Conservation (phyloP, 1,140 invertebrate genomes). For the Zaprionus africanus region DNA sequence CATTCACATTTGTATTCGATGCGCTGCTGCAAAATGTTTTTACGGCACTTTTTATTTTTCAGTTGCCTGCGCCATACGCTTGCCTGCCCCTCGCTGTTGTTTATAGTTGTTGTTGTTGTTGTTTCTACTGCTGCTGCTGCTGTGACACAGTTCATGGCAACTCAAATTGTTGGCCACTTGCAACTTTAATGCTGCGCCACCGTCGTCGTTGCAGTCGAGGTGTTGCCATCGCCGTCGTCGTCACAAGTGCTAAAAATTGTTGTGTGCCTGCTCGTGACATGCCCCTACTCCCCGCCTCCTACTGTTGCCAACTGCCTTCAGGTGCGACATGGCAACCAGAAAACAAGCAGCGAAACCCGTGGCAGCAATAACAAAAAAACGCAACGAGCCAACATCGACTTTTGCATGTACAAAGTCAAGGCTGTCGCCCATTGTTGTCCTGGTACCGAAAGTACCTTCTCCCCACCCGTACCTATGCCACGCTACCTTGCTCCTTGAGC, state of each 20-base stretch:
- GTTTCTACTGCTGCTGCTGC: background rate
- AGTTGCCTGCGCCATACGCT: background rate
- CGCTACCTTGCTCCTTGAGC: background rate
- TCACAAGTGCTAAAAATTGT: slow-evolving; percentile 39
- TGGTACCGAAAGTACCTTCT: background rate
- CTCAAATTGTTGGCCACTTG: slow-evolving; percentile 11
- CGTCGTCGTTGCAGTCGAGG: slow-evolving; percentile 17
- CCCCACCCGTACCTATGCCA: background rate
- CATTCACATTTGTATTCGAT: slow-evolving; percentile 6
- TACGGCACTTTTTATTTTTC: slow-evolving; percentile 6
- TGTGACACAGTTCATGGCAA: slow-evolving; percentile 12
- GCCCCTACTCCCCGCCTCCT: slow-evolving; percentile 2
- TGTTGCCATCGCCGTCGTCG: background rate
- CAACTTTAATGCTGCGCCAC: slow-evolving; percentile 27
- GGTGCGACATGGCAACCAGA: slow-evolving; percentile 30
- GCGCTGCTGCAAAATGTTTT: slow-evolving; percentile 17
- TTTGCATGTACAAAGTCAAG: slow-evolving; percentile 80
- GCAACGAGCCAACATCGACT: slow-evolving; percentile 24
- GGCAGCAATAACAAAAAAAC: slow-evolving; percentile 3
- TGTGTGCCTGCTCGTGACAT: slow-evolving; percentile 27
- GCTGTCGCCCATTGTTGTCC: slow-evolving; percentile 48
- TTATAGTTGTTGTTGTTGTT: background rate
- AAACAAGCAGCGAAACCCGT: slow-evolving; percentile 7
- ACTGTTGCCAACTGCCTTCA: slow-evolving; percentile 1
- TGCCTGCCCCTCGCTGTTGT: slow-evolving; percentile 1